These are phyloP conservation scores for Podargus strigoides DNA, from an alignment of 2,797 vertebrate genomes.

Conservation along the genomic window DNA sequence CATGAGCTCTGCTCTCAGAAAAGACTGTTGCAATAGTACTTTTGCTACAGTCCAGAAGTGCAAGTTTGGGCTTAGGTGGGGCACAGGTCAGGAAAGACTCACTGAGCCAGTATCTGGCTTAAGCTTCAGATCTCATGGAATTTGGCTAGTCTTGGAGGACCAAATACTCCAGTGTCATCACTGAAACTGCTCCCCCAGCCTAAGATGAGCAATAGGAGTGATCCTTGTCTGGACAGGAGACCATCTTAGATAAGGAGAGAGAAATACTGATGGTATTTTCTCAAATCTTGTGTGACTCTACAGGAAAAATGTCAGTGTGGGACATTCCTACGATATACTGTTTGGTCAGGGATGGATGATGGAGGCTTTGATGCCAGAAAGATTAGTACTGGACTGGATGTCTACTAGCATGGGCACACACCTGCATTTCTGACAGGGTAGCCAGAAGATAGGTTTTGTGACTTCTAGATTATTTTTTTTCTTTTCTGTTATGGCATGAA, in stretches of 20 bases:
- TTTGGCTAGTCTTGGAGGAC: not conserved
- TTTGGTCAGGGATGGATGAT: not conserved
- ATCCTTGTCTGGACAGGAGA: not conserved
- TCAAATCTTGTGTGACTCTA: not conserved
- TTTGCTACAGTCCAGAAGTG: not conserved
- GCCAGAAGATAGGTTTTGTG: not conserved
- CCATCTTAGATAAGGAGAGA: not conserved
- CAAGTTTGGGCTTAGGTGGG: not conserved
- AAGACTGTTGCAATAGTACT: not conserved
- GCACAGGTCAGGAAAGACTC: not conserved
- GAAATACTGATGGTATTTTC: not conserved
- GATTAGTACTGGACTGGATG: not conserved
- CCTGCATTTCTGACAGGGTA: not conserved
- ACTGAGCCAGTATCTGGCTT: not conserved
- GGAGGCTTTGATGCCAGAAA: not conserved
- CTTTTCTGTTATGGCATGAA: not conserved
- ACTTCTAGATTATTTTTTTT: not conserved
- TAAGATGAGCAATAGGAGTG: not conserved
- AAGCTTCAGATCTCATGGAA: not conserved
- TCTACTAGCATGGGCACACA: too few relatives aligned
- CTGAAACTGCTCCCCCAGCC: not conserved
- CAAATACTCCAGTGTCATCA: not conserved
- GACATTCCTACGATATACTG: accelerated
- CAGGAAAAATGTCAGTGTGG: not conserved
- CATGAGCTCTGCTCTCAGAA: not conserved